Base-by-base conservation (phyloP, 2,888 invertebrate genomes). In the Choreutis nemorana region DNA sequence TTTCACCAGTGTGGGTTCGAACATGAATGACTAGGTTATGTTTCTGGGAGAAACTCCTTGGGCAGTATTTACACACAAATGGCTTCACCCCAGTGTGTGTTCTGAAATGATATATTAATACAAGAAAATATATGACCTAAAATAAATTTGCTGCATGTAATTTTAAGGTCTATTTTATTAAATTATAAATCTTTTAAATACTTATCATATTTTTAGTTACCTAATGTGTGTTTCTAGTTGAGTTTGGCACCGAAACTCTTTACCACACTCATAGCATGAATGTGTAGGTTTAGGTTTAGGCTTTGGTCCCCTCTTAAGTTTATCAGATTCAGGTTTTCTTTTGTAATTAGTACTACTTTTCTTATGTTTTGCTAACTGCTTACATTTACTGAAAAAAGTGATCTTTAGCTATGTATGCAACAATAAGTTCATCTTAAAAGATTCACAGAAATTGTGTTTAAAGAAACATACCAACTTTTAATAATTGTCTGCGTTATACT, bases 81-180 rank as follows among this genome's bases (percentile, higher is more conserved):
- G 84, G 84, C 25, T 82, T 81, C 33, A 82, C 83, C 0, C 84
- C 84, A 0, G 83, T 84, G 31, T 84, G 83, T 0, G 83, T 84
- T 30, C 83, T 81, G 45, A 13, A 45, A 41, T 18, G 8, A 6
- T 18, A 18, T n/a, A n/a, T n/a, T n/a, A 22, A 3, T 13, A 26
- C 13, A 6, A 26, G n/a, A n/a, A n/a, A n/a, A n/a, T n/a, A n/a
- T n/a, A n/a, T n/a, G n/a, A n/a, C n/a, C n/a, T n/a, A n/a, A n/a
- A n/a, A n/a, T n/a, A n/a, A n/a, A n/a, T n/a, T n/a, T n/a, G n/a
- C n/a, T n/a, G n/a, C n/a, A n/a, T n/a, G n/a, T n/a, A 18, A 18
- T 5, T 8, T 18, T 18, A 18, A 6, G 18, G 5, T 18, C 8
- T 8, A 18, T 7, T 24, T 12, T 24, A 2, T 24, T 12, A 5